Percentiles rank a stretch among this genome's conserved stretches.
These are phyloP conservation scores for Synanthedon vespiformis DNA, from an alignment of 2,888 invertebrate species.

Conservation along the genomic window DNA sequence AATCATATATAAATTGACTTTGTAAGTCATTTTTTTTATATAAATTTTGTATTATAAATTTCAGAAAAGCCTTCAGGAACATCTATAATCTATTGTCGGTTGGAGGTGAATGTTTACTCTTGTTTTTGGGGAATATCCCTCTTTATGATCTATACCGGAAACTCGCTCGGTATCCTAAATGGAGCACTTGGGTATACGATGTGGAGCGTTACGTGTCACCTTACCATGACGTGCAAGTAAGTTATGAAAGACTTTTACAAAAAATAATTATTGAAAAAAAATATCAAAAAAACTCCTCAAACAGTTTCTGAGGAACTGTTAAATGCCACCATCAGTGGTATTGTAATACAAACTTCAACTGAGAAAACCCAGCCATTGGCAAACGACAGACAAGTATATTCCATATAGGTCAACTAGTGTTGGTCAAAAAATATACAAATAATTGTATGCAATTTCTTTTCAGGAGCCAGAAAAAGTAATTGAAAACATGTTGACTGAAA, in stretches of 20 bases:
- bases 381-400: too few relatives aligned
- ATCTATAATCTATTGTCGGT: constrained; percentile 75
- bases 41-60: neutral
- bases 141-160: constrained; percentile 76
- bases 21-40: neutral
- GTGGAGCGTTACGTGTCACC: constrained; percentile 75
- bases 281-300: neutral
- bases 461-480: constrained; percentile 70
- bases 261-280: neutral
- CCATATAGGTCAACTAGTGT: too few relatives aligned
- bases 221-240: constrained; percentile 70
- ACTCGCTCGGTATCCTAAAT: constrained; percentile 68
- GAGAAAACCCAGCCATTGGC: too few relatives aligned
- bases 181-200: constrained; percentile 75
- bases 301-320: too few relatives aligned
- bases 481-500: constrained; percentile 61
- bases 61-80: constrained; percentile 72
- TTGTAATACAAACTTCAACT: too few relatives aligned
- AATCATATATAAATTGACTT: too few relatives aligned
- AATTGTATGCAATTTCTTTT: constrained; percentile 2
- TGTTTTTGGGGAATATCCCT: constrained; percentile 77
- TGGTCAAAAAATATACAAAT: too few relatives aligned
- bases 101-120: constrained; percentile 76
- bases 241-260: neutral
- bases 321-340: too few relatives aligned